Conservation (phyloP, 2,113 vertebrate species). For the Arizona elegans region DNA sequence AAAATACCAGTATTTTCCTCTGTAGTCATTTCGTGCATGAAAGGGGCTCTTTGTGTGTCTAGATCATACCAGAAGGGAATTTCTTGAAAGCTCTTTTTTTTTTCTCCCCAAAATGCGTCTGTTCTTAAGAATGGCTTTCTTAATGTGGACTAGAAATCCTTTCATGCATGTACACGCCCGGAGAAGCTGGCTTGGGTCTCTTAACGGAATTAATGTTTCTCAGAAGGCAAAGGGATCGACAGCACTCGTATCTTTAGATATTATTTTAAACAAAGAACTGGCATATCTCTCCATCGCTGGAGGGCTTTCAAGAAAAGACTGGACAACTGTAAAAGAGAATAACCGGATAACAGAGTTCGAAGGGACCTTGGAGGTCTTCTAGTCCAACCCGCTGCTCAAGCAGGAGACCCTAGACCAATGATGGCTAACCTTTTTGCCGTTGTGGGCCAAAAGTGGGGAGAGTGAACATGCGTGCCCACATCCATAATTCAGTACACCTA, state of each 20-base stretch:
- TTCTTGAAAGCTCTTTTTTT: not conserved
- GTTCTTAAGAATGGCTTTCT: not conserved
- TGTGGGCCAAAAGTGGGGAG: no score
- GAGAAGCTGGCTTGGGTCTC: not conserved
- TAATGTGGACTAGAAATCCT: not conserved
- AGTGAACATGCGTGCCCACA: no score
- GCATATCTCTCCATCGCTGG: not conserved
- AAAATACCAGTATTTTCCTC: not conserved
- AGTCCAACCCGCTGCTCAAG: no score
- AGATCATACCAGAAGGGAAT: not conserved
- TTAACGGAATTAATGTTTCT: not conserved
- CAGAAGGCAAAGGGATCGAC: not conserved
- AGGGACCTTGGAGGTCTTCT: no score
- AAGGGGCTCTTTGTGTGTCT: not conserved
- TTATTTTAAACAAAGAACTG: not conserved
- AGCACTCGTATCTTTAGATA: not conserved
- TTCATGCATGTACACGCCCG: not conserved
- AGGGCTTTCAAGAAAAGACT: not conserved
- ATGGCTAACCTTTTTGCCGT: no score
- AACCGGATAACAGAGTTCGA: no score
- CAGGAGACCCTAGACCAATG: no score
- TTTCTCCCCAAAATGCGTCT: not conserved
- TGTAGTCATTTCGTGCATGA: not conserved
- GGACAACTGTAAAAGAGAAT: no score
- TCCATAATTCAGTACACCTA: no score